A percentile compares a stretch with the other conserved stretches of the same genome.
phyloP scores from a whole-genome alignment of 2,797 vertebrate species.

The Neosilurus mollespiculum region DNA sequence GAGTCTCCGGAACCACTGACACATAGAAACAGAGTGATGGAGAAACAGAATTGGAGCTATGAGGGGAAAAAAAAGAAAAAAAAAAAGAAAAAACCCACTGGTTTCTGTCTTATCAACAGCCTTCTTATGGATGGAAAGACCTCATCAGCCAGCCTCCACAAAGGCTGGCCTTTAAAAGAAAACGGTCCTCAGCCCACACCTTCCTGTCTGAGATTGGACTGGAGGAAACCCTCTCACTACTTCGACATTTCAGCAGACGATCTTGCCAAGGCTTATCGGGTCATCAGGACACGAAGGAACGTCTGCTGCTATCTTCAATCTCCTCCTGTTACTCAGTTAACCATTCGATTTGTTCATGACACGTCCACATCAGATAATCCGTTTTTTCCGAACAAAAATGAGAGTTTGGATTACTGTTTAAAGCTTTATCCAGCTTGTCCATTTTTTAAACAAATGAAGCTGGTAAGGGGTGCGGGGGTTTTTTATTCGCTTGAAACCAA shows the following conservation, averaged over 20 bases:
- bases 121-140: constrained; percentile 70
- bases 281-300: constrained; percentile 11
- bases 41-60: constrained; percentile 23
- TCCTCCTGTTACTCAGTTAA: constrained; percentile 6
- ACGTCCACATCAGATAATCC: constrained; percentile 6
- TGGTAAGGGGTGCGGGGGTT: background rate
- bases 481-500: background rate
- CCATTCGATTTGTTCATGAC: background rate
- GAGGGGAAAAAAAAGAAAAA: background rate
- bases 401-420: constrained; percentile 5
- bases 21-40: background rate
- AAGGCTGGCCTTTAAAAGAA: constrained; percentile 38
- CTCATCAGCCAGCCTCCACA: constrained; percentile 60
- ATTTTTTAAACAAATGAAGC: constrained; percentile 1
- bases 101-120: constrained; percentile 54
- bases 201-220: constrained; percentile 47
- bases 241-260: constrained; percentile 23
- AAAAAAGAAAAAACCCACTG: background rate
- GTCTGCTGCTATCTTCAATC: background rate
- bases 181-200: constrained; percentile 47
- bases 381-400: background rate
- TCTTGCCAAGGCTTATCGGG: constrained; percentile 8
- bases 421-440: background rate
- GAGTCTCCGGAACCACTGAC: background rate
- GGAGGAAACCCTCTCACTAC: constrained; percentile 45